phyloP scores from a whole-genome alignment of 2,888 invertebrate genomes.

The Amaurobius ferox region DNA sequence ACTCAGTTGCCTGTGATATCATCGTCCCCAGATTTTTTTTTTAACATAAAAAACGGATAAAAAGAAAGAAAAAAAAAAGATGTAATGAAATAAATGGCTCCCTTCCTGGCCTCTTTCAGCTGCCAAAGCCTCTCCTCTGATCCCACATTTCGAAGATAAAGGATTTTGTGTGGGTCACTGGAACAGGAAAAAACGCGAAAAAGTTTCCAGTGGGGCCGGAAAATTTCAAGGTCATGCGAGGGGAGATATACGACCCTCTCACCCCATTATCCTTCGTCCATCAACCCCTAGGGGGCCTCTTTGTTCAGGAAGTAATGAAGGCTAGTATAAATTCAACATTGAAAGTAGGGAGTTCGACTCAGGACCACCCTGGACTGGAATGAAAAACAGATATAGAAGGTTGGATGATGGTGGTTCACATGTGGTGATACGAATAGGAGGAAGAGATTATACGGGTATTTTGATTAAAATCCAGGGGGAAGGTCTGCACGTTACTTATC shows the following conservation, averaged over 20 bases:
- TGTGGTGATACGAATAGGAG: background rate
- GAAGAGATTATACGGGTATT: no score
- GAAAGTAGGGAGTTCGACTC: background rate
- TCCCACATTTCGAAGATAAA: background rate
- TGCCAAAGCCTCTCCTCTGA: no score
- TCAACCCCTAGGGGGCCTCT: background rate
- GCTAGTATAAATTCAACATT: background rate
- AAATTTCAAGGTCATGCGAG: background rate
- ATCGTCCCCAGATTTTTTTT: no score
- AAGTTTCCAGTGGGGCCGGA: background rate
- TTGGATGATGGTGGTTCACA: background rate
- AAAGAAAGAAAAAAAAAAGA: no score
- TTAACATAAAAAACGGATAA: no score
- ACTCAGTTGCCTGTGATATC: no score
- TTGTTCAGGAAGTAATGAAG: background rate
- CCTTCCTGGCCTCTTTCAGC: no score
- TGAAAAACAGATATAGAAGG: no score
- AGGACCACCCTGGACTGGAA: background rate
- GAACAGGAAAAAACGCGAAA: background rate
- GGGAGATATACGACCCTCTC: background rate
- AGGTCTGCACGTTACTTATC: no score
- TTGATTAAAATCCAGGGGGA: no score
- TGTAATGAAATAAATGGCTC: no score
- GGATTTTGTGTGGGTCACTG: slow-evolving; percentile 1
- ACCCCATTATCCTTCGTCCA: background rate